These are phyloP conservation scores for Pseudorhiza aurosa DNA, from an alignment of 30 jellyfish, hydroid and myxozoan genomes.

Conservation along the genomic window DNA sequence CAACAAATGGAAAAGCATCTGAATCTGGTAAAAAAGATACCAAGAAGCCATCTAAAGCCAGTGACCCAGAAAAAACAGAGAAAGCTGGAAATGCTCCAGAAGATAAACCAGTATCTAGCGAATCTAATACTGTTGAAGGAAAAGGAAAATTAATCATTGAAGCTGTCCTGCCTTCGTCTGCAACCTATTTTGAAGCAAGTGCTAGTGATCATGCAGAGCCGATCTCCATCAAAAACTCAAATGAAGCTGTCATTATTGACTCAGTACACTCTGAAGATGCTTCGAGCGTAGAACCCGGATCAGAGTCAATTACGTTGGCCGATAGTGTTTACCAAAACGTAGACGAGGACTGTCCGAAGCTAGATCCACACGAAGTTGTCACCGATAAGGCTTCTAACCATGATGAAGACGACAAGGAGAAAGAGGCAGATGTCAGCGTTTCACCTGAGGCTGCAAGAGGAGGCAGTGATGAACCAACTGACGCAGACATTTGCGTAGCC, in stretches of 20 bases:
- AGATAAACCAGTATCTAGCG: background rate
- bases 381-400: too few species aligned
- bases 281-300: background rate
- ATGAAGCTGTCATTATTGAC: slow-evolving; percentile 7
- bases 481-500: too few species aligned
- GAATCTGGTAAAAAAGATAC: slow-evolving; percentile 10
- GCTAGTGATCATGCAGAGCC: slow-evolving; percentile 5
- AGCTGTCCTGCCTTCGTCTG: background rate
- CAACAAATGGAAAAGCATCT: background rate
- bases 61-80: background rate
- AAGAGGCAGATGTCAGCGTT: background rate
- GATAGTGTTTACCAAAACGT: background rate
- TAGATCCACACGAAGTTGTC: background rate
- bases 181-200: background rate
- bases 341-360: background rate
- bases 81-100: background rate
- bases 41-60: background rate
- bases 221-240: slow-evolving; percentile 1
- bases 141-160: slow-evolving; percentile 3
- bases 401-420: background rate
- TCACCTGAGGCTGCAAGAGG: background rate
- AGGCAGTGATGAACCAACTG: too few species aligned
- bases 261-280: background rate
- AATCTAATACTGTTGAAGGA: background rate
- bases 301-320: background rate